A percentile compares a stretch with the other conserved stretches of the same genome.
Evolutionary conservation across 2,797 vertebrate genomes (phyloP).

Genomic region (Paramormyrops hopkinsi): DNA sequence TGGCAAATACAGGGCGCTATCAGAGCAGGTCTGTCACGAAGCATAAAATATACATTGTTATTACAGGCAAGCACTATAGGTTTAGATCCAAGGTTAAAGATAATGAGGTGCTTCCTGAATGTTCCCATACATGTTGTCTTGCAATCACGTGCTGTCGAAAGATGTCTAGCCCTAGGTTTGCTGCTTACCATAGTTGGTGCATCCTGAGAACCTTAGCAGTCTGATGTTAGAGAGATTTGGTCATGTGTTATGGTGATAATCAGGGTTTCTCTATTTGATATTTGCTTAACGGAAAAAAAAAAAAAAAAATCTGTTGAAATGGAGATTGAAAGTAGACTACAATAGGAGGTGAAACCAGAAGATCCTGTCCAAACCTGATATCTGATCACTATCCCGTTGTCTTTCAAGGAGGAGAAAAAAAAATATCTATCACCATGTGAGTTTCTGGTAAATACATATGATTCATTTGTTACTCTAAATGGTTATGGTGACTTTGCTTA

Average conservation of each 20-base stretch:
- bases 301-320: slow-evolving; percentile 14
- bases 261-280: not conserved
- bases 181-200: not conserved
- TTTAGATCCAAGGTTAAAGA: not conserved
- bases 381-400: not conserved
- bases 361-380: not conserved
- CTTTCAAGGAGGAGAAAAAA: not conserved
- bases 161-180: not conserved
- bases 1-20: not conserved
- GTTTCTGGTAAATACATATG: not conserved
- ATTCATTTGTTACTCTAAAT: slow-evolving; percentile 2
- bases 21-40: not conserved
- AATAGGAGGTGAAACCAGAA: not conserved
- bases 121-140: not conserved
- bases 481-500: not conserved
- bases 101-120: not conserved
- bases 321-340: not conserved
- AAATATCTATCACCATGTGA: not conserved
- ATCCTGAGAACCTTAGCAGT: not conserved
- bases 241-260: not conserved
- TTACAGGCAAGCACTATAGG: not conserved
- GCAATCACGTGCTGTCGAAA: not conserved
- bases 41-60: not conserved
- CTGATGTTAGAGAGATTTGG: not conserved
- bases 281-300: not conserved